Evolutionary conservation across 1,140 invertebrate species (phyloP).

Genomic region (Centruroides sculpturatus): DNA sequence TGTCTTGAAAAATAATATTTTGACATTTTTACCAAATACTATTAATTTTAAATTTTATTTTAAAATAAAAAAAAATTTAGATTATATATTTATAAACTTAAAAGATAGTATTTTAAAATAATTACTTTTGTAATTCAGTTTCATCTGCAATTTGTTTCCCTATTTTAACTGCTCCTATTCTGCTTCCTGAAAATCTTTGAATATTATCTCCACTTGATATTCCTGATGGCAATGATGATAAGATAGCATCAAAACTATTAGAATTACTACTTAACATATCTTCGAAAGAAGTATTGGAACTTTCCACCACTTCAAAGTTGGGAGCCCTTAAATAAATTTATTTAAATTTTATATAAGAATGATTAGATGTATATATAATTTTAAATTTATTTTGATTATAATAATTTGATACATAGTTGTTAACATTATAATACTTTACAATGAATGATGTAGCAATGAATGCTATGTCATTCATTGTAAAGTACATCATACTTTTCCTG

Average conservation of each 20-base stretch:
- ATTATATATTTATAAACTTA: no score
- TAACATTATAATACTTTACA: no score
- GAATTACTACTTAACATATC: constrained; percentile 10
- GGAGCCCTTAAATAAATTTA: constrained; percentile 19
- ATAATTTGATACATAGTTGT: no score
- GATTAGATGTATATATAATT: background rate
- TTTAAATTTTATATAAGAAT: constrained; percentile 22
- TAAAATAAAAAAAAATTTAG: no score
- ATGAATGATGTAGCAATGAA: no score
- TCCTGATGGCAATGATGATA: constrained; percentile 9
- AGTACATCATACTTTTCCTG: no score
- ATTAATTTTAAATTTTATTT: no score
- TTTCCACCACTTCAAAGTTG: constrained; percentile 9
- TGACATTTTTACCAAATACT: no score
- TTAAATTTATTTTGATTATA: no score
- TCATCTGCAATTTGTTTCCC: constrained; percentile 30
- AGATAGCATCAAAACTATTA: constrained; percentile 13
- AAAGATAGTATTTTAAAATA: no score
- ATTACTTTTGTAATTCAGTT: constrained; percentile 20
- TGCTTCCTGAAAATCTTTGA: constrained; percentile 10
- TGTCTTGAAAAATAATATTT: no score
- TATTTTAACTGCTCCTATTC: constrained; percentile 27
- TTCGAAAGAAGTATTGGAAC: constrained; percentile 6
- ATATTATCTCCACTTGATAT: constrained; percentile 1
- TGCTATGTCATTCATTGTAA: no score